Base-by-base conservation (phyloP, 1,140 invertebrate genomes). In the Eufriesea mexicana region DNA sequence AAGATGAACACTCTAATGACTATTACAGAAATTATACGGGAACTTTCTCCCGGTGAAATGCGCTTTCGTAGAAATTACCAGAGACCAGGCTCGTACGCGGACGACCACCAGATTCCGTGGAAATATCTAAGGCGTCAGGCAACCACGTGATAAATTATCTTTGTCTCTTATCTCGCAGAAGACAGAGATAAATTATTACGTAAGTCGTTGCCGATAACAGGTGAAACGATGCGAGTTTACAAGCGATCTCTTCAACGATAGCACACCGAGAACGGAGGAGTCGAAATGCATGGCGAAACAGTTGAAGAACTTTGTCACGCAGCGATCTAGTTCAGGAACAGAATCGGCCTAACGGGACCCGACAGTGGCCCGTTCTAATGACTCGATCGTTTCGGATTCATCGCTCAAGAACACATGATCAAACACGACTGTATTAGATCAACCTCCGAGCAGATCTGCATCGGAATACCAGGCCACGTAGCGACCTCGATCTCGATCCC, bases 401-500 rank as follows among this genome's bases (percentile, higher is more conserved):
- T 68, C 49, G 18, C 14, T 66, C 62, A 35, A 51, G 70, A 55
- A 59, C 79, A 25, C 78, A 79, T 25, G 57, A 55, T 55, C 66
- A 45, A 57, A 55, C 79, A 20, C 59, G 54, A 51, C 70, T 18
- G 28, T 28, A 61, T 62, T 55, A 51, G 55, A 86, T 55, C 61
- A 79, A 42, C 8, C 42, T 73, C 49, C 61, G 67, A 59, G 49
- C 45, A 51, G 61, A 82, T 47, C 66, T 64, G 45, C 25, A 57
- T 49, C 73, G 70, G 42, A 85, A 86, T 86, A 78, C 84, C 84
- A 86, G 85, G 79, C 62, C 85, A 75, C 28, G 68, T 49, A 74
- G 75, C 67, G 85, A 86, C 83, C 85, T 86, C 85, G 83, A 86
- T 86, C 85, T 86, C 85, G 85, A 86, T 86, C 84, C 81, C 85